Evolutionary conservation across 2,888 invertebrate species (phyloP).

Genomic region (Chrysina gloriosa): DNA sequence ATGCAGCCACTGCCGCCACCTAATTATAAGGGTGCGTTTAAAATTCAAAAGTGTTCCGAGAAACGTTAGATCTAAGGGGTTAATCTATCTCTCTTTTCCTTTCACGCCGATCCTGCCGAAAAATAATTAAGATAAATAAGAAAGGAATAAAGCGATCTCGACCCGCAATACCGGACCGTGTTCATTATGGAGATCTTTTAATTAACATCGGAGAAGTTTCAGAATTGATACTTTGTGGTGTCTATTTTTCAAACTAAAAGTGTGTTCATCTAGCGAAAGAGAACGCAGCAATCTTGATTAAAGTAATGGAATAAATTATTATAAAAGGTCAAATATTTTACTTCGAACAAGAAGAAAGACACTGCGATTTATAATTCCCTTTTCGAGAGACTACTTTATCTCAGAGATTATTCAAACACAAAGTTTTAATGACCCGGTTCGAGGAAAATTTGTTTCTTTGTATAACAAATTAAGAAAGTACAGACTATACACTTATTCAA

Average conservation of each 20-base stretch:
- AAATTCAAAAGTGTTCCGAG: conserved; percentile 34
- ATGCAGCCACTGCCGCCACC: conserved; percentile 31
- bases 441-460: too few species aligned
- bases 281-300: conserved; percentile 32
- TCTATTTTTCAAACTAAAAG: conserved; percentile 35
- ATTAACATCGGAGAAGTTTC: conserved; percentile 50
- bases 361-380: neutral
- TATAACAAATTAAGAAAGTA: too few species aligned
- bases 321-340: conserved; percentile 15
- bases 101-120: conserved; percentile 33
- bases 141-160: conserved; percentile 49
- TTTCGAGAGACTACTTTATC: neutral
- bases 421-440: neutral
- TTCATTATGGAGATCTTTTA: conserved; percentile 49
- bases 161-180: conserved; percentile 47
- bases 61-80: conserved; percentile 22
- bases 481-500: too few species aligned
- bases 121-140: conserved; percentile 52
- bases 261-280: conserved; percentile 12
- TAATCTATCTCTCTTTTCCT: conserved; percentile 19
- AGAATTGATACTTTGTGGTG: conserved; percentile 16
- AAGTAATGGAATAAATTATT: conserved; percentile 39
- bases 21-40: conserved; percentile 39
- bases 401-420: neutral
- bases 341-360: neutral